These are phyloP conservation scores for Pantherophis alleghaniensis DNA, from an alignment of 2,797 vertebrate genomes.

Conservation along the genomic window DNA sequence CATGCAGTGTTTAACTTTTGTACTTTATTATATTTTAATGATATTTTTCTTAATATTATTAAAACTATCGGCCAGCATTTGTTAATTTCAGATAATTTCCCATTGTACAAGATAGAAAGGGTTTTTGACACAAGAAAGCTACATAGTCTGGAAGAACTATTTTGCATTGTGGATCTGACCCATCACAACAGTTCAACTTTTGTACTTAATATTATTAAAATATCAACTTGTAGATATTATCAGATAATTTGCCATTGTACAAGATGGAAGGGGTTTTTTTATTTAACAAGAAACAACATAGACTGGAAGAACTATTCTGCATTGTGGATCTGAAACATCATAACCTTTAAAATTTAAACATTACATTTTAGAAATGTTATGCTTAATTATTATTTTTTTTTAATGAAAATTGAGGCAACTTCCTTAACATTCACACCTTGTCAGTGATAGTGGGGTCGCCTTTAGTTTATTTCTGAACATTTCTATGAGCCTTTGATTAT, in stretches of 20 bases:
- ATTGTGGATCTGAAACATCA: not conserved
- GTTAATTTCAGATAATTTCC: not conserved
- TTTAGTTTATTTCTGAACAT: not conserved
- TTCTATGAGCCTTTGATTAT: not conserved
- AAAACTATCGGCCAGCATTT: not conserved
- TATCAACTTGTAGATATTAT: not conserved
- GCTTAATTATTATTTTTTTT: not conserved
- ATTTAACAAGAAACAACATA: slow-evolving; percentile 1
- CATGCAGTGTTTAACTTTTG: not conserved
- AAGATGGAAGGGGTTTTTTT: not conserved
- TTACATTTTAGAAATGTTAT: not conserved
- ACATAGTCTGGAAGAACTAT: not conserved
- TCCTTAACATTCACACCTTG: not conserved
- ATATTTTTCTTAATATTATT: not conserved
- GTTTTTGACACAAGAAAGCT: slow-evolving; percentile 6
- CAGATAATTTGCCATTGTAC: not conserved
- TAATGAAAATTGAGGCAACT: not conserved
- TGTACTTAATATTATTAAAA: not conserved
- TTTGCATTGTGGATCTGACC: not conserved
- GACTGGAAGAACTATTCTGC: not conserved
- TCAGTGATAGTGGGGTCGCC: not conserved
- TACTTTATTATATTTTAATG: slow-evolving; percentile 14
- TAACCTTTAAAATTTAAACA: not conserved
- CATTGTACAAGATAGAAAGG: not conserved
- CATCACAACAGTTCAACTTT: not conserved